These are phyloP conservation scores for Phengaris arion DNA, from an alignment of 2,888 invertebrate species.

Conservation along the genomic window DNA sequence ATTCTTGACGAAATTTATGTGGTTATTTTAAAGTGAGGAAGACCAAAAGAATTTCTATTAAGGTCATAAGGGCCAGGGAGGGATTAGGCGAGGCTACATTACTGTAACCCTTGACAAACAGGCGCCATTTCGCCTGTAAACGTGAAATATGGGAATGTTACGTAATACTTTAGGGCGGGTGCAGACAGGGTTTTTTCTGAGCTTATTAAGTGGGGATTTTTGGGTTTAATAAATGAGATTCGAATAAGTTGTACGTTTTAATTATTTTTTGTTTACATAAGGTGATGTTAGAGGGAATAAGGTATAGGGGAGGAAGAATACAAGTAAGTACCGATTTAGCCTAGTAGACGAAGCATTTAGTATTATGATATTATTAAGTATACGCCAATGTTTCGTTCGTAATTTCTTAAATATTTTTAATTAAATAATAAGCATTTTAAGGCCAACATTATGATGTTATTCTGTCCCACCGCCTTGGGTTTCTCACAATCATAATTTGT, in stretches of 20 bases:
- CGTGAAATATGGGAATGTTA: conserved; percentile 41
- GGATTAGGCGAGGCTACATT: conserved; percentile 45
- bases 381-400: too few species aligned
- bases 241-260: background rate
- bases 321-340: too few species aligned
- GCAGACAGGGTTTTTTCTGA: background rate
- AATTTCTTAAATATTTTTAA: too few species aligned
- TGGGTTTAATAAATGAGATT: background rate
- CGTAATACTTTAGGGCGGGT: conserved; percentile 30
- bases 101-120: conserved; percentile 44
- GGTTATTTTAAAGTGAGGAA: conserved; percentile 35
- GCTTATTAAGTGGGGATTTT: background rate
- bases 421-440: too few species aligned
- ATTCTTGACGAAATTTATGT: conserved; percentile 28
- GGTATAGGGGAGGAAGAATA: too few species aligned
- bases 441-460: too few species aligned
- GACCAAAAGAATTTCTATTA: conserved; percentile 46
- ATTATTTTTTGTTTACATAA: background rate
- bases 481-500: background rate
- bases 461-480: too few species aligned
- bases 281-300: background rate
- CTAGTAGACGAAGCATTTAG: too few species aligned
- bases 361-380: too few species aligned
- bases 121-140: conserved; percentile 39
- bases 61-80: conserved; percentile 40